phyloP scores from a whole-genome alignment of 2,113 vertebrate genomes.

The Aldabrachelys gigantea region DNA sequence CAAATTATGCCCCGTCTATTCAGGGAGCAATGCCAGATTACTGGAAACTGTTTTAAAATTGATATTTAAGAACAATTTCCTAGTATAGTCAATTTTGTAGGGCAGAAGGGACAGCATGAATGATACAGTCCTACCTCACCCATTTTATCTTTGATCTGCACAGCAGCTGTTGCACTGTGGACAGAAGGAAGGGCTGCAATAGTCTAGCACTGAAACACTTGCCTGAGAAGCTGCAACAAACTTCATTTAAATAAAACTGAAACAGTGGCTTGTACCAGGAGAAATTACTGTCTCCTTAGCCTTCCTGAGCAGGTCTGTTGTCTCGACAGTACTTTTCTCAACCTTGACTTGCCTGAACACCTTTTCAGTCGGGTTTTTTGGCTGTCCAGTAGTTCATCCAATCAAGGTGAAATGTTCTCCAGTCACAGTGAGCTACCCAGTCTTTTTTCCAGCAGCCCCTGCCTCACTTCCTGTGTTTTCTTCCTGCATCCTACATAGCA shows the following conservation, averaged over 20 bases:
- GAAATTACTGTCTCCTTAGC: background rate
- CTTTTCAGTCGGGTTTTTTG: background rate
- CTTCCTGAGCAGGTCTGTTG: background rate
- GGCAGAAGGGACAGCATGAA: background rate
- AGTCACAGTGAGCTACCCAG: background rate
- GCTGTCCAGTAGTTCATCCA: background rate
- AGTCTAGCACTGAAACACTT: background rate
- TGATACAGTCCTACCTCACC: background rate
- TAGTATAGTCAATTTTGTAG: background rate
- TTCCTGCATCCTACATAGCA: background rate
- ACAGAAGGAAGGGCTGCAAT: background rate
- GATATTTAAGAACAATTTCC: background rate
- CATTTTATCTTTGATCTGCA: background rate
- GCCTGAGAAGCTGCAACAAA: background rate
- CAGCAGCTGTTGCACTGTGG: background rate
- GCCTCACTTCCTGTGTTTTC: background rate
- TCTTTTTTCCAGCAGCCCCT: background rate
- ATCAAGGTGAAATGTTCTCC: background rate
- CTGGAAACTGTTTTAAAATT: background rate
- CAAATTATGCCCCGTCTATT: background rate
- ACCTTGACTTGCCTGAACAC: background rate
- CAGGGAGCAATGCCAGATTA: background rate
- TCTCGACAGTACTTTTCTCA: background rate
- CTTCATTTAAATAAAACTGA: background rate
- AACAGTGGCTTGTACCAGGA: background rate